A percentile compares a stretch with the other conserved stretches of the same genome.
Conservation (phyloP, 2,113 vertebrate species). For the Prinia subflava region DNA sequence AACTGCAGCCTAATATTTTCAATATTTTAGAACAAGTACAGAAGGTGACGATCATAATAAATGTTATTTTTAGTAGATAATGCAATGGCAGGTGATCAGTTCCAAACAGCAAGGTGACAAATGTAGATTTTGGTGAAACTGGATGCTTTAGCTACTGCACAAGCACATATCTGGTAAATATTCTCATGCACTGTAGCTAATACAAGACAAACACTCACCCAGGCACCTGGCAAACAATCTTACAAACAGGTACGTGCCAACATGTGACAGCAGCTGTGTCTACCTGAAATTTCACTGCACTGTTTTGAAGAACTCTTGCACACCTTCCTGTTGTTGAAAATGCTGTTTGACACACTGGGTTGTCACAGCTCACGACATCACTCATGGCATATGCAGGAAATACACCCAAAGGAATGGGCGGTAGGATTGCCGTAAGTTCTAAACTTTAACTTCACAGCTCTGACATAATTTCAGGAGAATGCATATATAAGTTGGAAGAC, state of each 20-base stretch:
- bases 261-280: background rate
- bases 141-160: background rate
- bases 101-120: background rate
- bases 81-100: background rate
- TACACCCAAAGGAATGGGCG: background rate
- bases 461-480: background rate
- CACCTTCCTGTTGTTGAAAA: background rate
- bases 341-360: background rate
- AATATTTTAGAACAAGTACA: background rate
- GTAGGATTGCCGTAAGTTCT: background rate
- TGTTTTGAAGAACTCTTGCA: accelerated
- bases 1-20: background rate
- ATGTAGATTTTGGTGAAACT: background rate
- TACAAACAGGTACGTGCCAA: accelerated
- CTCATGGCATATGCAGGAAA: background rate
- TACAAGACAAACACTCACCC: background rate
- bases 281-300: background rate
- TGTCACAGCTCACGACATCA: accelerated
- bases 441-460: background rate
- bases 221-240: background rate
- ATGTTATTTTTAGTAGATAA: background rate
- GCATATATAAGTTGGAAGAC: background rate
- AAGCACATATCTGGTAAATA: background rate
- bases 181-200: background rate
- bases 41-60: background rate